Conservation (phyloP, 2,888 invertebrate species). For the Dicycla oo region DNA sequence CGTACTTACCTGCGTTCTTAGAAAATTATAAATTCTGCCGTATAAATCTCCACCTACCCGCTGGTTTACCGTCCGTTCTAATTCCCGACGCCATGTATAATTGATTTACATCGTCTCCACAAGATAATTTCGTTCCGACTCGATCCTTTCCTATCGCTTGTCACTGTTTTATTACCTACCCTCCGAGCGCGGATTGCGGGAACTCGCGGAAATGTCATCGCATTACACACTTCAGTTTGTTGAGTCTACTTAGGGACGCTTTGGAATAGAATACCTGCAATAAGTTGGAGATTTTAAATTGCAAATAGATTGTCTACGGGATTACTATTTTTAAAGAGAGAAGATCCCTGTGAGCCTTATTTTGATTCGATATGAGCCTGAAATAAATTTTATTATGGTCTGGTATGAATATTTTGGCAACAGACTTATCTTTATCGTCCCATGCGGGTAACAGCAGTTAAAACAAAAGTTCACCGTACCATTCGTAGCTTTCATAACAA, state of each 20-base stretch:
- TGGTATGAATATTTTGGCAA: not conserved
- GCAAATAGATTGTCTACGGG: not conserved
- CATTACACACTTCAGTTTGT: constrained; percentile 61
- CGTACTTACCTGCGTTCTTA: constrained; percentile 47
- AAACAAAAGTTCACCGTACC: not conserved
- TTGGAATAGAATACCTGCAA: constrained; percentile 24
- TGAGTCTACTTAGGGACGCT: constrained; percentile 38
- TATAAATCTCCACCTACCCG: constrained; percentile 77
- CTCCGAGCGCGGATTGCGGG: constrained; percentile 66
- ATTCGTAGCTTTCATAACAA: not conserved
- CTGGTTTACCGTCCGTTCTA: constrained; percentile 72
- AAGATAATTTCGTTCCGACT: constrained; percentile 76
- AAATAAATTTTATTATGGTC: not conserved
- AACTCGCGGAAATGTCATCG: constrained; percentile 65
- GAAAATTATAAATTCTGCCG: constrained; percentile 65
- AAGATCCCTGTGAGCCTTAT: not conserved
- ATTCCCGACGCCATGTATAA: constrained; percentile 75
- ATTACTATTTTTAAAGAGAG: constrained; percentile 6
- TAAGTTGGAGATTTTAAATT: constrained; percentile 23
- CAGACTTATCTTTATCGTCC: not conserved
- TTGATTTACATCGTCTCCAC: constrained; percentile 76
- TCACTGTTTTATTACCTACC: constrained; percentile 73
- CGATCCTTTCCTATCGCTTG: constrained; percentile 73
- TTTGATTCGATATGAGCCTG: not conserved
- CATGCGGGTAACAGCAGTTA: not conserved